Percentiles rank a stretch among this genome's conserved stretches.
Conservation (phyloP, 2,113 vertebrate species). For the Sprattus sprattus region DNA sequence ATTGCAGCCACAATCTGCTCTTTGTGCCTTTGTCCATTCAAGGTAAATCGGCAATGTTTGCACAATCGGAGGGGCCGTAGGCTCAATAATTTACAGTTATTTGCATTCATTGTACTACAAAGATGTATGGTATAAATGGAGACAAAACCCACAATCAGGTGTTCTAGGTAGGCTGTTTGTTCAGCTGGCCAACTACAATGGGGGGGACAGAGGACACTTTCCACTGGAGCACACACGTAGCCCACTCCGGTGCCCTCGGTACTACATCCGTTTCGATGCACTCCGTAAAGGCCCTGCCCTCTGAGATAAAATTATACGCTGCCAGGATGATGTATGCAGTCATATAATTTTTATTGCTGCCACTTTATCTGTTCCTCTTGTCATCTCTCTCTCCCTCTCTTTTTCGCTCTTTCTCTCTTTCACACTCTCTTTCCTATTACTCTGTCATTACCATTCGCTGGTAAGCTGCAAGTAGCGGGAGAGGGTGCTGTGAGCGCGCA, state of each 20-base stretch:
- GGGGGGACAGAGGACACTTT: not conserved
- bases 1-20: not conserved
- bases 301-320: slow-evolving; percentile 49
- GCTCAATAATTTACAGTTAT: not conserved
- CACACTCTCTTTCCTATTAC: slow-evolving; percentile 26
- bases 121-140: not conserved
- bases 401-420: not conserved
- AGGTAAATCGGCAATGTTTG: not conserved
- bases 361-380: slow-evolving; percentile 51
- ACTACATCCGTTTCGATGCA: slow-evolving; percentile 37
- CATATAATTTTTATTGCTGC: slow-evolving; percentile 51
- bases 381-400: slow-evolving; percentile 28
- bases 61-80: not conserved
- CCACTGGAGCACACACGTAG: not conserved
- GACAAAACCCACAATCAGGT: not conserved
- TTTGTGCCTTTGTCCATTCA: not conserved
- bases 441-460: slow-evolving; percentile 33
- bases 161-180: not conserved
- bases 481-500: not conserved
- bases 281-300: slow-evolving; percentile 41
- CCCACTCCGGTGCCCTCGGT: not conserved
- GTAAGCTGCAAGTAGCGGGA: slow-evolving; percentile 22
- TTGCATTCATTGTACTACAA: not conserved
- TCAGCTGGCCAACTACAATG: slow-evolving; percentile 3
- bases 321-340: slow-evolving; percentile 56